Base-by-base conservation (phyloP, 2,113 vertebrate genomes). In the Sisor rabdophorus region DNA sequence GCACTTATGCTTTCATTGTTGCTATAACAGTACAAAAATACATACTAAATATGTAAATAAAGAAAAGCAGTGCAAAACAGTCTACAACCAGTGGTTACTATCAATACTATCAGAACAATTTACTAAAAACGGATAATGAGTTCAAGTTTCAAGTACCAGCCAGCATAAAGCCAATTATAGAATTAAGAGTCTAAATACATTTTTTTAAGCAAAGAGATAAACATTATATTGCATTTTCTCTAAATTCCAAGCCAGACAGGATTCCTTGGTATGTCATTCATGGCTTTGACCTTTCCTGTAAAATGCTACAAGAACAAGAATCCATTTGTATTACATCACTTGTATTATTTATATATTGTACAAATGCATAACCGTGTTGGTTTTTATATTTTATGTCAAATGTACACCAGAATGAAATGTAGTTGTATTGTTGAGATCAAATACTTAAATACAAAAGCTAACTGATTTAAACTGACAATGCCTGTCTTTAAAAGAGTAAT, bases 171-270 rank as follows among this genome's bases (percentile, higher is more conserved):
- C 80, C 77, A 73, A 80, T 78, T 76, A 80, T 76, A 78, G 60
- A 53, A 80, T 77, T 80, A 65, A 78, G 81, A 85, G 76, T 83
- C 76, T 80, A 76, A 77, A 84, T 82, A 86, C 80, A 54, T 75
- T 55, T 76, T 85, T 72, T 80, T 59, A 55, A 71, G 28, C 24
- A 50, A 73, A 65, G 71, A 36, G 65, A 79, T 77, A 70, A 77
- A n/a, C n/a, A n/a, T n/a, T n/a, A n/a, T n/a, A n/a, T n/a, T n/a
- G n/a, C n/a, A n/a, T n/a, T n/a, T n/a, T n/a, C n/a, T n/a, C n/a
- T n/a, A n/a, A n/a, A n/a, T 36, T 79, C 71, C 63, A 50, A 44
- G 61, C 28, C 68, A 71, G 50, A 17, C 36, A 64, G 68, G 73
- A 69, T 52, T 69, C 69, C 13, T 40, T 48, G 13, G 40, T 47